phyloP scores from a whole-genome alignment of 2,888 invertebrate genomes.

The Cheilosia grossa region DNA sequence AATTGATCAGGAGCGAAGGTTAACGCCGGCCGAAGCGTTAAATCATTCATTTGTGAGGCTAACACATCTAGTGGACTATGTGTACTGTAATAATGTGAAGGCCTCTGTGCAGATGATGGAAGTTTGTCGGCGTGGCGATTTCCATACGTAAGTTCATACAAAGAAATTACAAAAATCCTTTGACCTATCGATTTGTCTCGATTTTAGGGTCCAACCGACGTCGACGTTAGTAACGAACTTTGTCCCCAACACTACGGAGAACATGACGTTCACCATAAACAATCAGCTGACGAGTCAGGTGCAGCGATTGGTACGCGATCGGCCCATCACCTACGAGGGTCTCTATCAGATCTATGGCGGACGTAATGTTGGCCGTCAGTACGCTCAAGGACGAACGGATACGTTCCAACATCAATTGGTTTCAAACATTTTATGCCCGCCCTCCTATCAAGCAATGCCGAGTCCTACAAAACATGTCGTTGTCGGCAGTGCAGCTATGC shows the following conservation, averaged over 20 bases:
- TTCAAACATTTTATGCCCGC: conserved; percentile 96
- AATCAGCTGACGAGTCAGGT: conserved; percentile 92
- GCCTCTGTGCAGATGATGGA: conserved; percentile 99
- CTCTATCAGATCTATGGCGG: conserved; percentile 87
- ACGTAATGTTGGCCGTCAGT: conserved; percentile 88
- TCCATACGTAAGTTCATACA: conserved; percentile 81
- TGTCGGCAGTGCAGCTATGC: conserved; percentile 84
- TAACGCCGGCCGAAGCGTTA: conserved; percentile 97
- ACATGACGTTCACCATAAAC: conserved; percentile 97
- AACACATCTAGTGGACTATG: conserved; percentile 97
- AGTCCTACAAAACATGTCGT: conserved; percentile 84
- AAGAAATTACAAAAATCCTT: not conserved
- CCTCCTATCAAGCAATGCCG: conserved; percentile 94
- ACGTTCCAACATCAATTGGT: conserved; percentile 96
- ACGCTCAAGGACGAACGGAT: conserved; percentile 88
- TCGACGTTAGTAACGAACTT: conserved; percentile 89
- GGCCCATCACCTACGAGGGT: conserved; percentile 91
- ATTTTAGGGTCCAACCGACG: conserved; percentile 83
- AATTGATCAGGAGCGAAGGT: conserved; percentile 98
- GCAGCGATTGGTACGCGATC: conserved; percentile 88
- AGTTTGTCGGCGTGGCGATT: conserved; percentile 86
- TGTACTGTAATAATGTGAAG: conserved; percentile 98
- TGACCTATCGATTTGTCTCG: not conserved
- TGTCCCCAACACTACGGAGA: conserved; percentile 90
- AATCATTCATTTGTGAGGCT: conserved; percentile 97